Percentiles rank a stretch among this genome's conserved stretches.
Evolutionary conservation across 1,140 invertebrate species (phyloP).

Genomic region (Chrysomallon squamiferum): DNA sequence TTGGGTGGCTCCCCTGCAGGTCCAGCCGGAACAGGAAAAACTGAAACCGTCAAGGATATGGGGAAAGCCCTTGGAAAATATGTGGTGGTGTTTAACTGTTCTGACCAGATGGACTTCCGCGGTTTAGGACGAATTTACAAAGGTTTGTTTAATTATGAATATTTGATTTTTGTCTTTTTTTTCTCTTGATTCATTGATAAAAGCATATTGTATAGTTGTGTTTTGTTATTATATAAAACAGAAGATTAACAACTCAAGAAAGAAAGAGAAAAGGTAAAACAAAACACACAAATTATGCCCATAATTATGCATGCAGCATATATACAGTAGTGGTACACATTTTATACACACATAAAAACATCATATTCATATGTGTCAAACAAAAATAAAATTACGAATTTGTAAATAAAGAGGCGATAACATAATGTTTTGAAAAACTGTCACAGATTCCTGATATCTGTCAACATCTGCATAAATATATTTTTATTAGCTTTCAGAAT

Average conservation of each 20-base stretch:
- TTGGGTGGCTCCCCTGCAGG: slow-evolving; percentile 96
- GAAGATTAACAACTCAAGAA: background rate
- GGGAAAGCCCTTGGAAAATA: slow-evolving; percentile 97
- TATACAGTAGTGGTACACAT: too few species aligned
- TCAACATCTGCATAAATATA: too few species aligned
- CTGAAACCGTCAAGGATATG: slow-evolving; percentile 98
- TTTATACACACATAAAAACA: too few species aligned
- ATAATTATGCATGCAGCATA: too few species aligned
- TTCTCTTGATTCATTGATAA: background rate
- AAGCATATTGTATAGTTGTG: background rate
- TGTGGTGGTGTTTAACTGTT: slow-evolving; percentile 98
- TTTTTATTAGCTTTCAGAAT: too few species aligned
- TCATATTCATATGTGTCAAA: too few species aligned
- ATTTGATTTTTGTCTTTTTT: too few species aligned
- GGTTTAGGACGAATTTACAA: slow-evolving; percentile 89
- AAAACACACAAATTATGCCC: too few species aligned
- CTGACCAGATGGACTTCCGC: slow-evolving; percentile 98
- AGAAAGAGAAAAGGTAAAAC: background rate
- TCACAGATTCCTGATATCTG: too few species aligned
- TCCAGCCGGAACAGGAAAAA: slow-evolving; percentile 95
- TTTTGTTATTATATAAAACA: background rate
- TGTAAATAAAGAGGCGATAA: too few species aligned
- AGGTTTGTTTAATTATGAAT: slow-evolving; percentile 67
- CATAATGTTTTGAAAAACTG: too few species aligned
- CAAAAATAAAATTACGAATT: too few species aligned